These are phyloP conservation scores for Heliocidaris tuberculata DNA, from an alignment of 35 echinoderm and acorn worm genomes.

Conservation along the genomic window DNA sequence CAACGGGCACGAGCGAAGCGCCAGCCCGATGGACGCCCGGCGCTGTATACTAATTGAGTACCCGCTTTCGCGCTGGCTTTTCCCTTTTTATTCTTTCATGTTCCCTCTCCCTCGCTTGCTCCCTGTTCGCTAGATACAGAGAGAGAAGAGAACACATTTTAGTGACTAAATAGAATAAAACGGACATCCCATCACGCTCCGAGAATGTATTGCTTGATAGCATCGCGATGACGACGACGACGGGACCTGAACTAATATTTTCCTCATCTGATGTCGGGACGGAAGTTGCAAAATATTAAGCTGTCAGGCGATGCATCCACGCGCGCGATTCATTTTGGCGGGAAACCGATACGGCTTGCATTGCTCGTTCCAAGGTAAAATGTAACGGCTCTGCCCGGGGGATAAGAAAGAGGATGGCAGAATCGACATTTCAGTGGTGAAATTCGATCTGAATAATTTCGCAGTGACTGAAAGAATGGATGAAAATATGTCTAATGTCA, in stretches of 20 bases:
- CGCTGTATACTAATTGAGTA: constrained; percentile 33
- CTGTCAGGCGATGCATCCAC: constrained; percentile 30
- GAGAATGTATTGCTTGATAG: background rate
- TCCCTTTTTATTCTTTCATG: background rate
- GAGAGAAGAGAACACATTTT: constrained; percentile 16
- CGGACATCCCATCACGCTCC: constrained; percentile 23
- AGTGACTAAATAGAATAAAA: constrained; percentile 30
- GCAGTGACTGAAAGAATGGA: constrained; percentile 39
- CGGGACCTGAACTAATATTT: constrained; percentile 39
- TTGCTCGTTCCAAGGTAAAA: constrained; percentile 12
- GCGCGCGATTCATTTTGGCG: constrained; percentile 21
- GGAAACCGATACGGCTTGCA: constrained; percentile 28
- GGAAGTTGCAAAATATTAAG: constrained; percentile 30
- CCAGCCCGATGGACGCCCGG: constrained; percentile 38
- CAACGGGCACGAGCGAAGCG: constrained; percentile 23
- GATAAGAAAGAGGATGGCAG: background rate
- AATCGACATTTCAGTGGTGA: constrained; percentile 32
- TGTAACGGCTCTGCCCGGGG: background rate
- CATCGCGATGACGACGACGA: background rate
- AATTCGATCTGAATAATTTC: constrained; percentile 38
- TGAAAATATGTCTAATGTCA: constrained; percentile 38
- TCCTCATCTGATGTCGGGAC: constrained; percentile 29
- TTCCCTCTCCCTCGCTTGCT: background rate
- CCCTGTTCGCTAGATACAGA: background rate
- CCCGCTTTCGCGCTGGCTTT: constrained; percentile 5